Percentiles rank a stretch among this genome's conserved stretches.
phyloP scores from a whole-genome alignment of 64 coral and sea anemone genomes.

The Porites lutea region DNA sequence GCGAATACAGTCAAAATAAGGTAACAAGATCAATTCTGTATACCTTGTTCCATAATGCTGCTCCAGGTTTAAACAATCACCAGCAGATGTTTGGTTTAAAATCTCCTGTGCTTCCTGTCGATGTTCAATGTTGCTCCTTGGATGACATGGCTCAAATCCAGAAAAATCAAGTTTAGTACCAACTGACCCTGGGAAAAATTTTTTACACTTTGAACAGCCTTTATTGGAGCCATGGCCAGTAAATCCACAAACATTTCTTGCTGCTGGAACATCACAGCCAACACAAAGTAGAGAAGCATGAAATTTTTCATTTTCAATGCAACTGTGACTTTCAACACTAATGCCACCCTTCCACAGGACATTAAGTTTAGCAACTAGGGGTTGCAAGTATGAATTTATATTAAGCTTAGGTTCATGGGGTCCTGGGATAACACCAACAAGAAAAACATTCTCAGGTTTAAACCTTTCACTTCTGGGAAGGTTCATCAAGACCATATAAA shows the following conservation, averaged over 20 bases:
- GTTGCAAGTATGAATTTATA: conserved; percentile 68
- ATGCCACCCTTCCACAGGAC: conserved; percentile 59
- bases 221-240: conserved; percentile 10
- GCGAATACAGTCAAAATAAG: conserved; percentile 73
- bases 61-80: conserved; percentile 23
- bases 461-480: conserved; percentile 68
- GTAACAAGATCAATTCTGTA: conserved; percentile 61
- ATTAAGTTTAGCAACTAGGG: conserved; percentile 72
- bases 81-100: conserved; percentile 54
- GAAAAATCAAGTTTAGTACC: conserved; percentile 63
- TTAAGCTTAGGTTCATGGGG: conserved; percentile 65
- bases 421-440: conserved; percentile 65
- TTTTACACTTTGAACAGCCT: conserved; percentile 72
- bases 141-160: conserved; percentile 46
- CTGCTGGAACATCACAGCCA: no score
- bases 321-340: background rate
- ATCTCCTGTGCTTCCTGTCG: conserved; percentile 67
- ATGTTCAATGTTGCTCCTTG: conserved; percentile 50
- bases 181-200: conserved; percentile 41
- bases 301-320: background rate
- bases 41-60: conserved; percentile 53
- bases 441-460: conserved; percentile 64
- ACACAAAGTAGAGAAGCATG: conserved; percentile 73
- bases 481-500: conserved; percentile 69
- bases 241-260: conserved; percentile 65